Base-by-base conservation (phyloP, 2,797 vertebrate genomes). In the Sebastes baramenuke region DNA sequence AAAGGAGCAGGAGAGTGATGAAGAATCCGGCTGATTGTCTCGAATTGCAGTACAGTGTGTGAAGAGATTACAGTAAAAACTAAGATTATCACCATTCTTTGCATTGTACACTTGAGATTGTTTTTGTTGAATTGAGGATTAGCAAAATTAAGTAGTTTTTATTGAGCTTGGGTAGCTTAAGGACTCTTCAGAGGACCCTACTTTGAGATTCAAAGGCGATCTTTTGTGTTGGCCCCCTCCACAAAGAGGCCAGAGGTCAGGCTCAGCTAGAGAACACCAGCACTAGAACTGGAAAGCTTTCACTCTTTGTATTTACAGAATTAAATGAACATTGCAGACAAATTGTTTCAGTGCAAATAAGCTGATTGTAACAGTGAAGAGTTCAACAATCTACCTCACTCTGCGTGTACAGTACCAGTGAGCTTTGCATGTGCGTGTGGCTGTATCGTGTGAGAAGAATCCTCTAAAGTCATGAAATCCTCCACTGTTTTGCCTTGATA, bases 381-480 rank as follows among this genome's bases (percentile, higher is more conserved):
- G 10, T 29, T 27, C 24, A 52, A 29, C n/a, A n/a, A n/a, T 52
- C 18, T 49, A 49, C 46, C 18, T 20, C 46, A 49, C 46, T 49
- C 42, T 49, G 42, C 42, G 42, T 49, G 46, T 20, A 49, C 46
- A 18, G 46, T 20, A 49, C 18, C 46, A 20, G 49, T 5, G 74
- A 56, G 67, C 66, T 13, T 58, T 49, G 24, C 59, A n/a, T 77
- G 84, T 74, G 81, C 59, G 52, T 82, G 82, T 67, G 75, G 38
- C 22, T 12, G 5, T 89, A 61, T 88, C 82, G 79, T 89, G 89
- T 86, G 81, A 88, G 79, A 82, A n/a, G 52, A 81, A 87, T 87
- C 87, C 85, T 38, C 67, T 81, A 82, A 91, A 90, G 80, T 88
- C 78, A 25, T 78, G 74, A 90, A 93, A 92, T 86, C 85, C 86